phyloP scores from a whole-genome alignment of 1,140 invertebrate species.

The Leptinotarsa texana region DNA sequence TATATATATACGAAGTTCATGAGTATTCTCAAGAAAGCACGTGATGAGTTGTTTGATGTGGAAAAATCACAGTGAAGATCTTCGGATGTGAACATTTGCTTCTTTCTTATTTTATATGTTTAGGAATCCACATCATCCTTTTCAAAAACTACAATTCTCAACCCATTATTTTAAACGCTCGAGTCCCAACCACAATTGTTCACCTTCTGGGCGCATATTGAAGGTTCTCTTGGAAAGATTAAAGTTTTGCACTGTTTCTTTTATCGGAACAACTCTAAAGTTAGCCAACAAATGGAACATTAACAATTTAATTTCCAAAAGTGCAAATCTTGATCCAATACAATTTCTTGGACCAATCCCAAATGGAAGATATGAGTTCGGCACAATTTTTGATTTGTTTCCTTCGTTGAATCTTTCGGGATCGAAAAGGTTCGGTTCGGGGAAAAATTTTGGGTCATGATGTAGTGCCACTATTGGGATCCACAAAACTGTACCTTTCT shows the following conservation, averaged over 20 bases:
- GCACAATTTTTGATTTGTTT: conserved; percentile 55
- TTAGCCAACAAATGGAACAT: conserved; percentile 47
- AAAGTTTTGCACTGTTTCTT: conserved; percentile 36
- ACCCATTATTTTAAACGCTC: no score
- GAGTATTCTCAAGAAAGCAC: no score
- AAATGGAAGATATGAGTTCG: conserved; percentile 63
- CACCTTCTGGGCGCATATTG: no score
- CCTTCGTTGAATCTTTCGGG: conserved; percentile 69
- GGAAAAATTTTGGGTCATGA: conserved; percentile 58
- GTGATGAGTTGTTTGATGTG: no score
- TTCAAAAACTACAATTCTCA: no score
- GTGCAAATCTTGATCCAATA: conserved; percentile 53
- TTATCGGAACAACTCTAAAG: conserved; percentile 42
- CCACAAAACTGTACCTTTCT: conserved; percentile 40
- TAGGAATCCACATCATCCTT: no score
- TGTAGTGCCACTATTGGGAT: conserved; percentile 56
- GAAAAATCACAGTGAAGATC: no score
- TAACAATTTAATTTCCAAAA: conserved; percentile 48
- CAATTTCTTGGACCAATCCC: conserved; percentile 58
- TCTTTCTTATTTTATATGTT: no score
- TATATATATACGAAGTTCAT: no score
- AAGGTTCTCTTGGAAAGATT: no score
- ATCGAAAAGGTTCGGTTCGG: conserved; percentile 67
- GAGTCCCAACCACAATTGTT: no score
- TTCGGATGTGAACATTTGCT: no score